Evolutionary conservation across 2,113 vertebrate species (phyloP).

Genomic region (Paracanthobrama guichenoti): DNA sequence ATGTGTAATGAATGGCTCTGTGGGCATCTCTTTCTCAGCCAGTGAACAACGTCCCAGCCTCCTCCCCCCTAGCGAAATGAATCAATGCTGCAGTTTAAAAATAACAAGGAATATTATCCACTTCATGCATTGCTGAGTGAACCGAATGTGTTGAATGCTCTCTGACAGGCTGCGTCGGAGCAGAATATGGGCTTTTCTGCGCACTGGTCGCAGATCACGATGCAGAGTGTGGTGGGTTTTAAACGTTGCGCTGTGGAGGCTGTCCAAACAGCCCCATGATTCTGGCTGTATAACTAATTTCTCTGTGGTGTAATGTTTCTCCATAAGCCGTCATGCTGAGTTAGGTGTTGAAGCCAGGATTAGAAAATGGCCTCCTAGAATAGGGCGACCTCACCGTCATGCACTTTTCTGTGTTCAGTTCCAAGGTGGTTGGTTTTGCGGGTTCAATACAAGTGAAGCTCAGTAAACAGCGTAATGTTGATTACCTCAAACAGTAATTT

Average conservation of each 20-base stretch:
- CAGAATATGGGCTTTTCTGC: constrained; percentile 43
- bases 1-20: constrained; percentile 42
- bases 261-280: constrained; percentile 30
- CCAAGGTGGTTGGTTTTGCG: not conserved
- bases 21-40: constrained; percentile 40
- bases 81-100: constrained; percentile 56
- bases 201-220: constrained; percentile 36
- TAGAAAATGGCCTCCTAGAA: constrained; percentile 14
- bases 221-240: constrained; percentile 44
- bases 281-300: constrained; percentile 23
- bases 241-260: not conserved
- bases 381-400: not conserved
- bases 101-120: constrained; percentile 53
- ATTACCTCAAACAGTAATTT: not conserved
- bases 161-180: constrained; percentile 28
- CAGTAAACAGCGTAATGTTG: not conserved
- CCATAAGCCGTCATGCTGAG: constrained; percentile 7
- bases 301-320: constrained; percentile 35
- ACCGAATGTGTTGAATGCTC: constrained; percentile 46
- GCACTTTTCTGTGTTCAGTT: not conserved
- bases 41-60: constrained; percentile 32
- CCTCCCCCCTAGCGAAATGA: constrained; percentile 14
- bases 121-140: constrained; percentile 22
- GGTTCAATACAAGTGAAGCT: too few species aligned
- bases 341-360: constrained; percentile 5